Base-by-base conservation (phyloP, 2,888 invertebrate species). In the Mesochorus sp. region DNA sequence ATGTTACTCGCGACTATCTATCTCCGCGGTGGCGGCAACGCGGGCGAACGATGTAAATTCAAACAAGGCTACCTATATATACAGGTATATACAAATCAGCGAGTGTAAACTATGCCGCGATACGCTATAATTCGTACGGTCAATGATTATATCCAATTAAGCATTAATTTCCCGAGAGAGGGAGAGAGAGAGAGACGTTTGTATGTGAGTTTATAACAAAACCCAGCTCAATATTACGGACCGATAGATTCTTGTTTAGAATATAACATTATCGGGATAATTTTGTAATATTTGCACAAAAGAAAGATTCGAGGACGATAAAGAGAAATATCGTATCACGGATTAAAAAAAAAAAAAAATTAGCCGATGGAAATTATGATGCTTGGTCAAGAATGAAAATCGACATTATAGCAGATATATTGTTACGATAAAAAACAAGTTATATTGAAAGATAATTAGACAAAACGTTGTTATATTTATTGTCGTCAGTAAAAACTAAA, bases 121-220 rank as follows among this genome's bases (percentile, higher is more conserved):
- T 66, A 44, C 37, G 37, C 64, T 70, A 73, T 74, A 74, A 70
- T 51, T 78, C 78, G 73, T 64, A 55, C 74, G 78, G 64, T 78
- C 78, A 78, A 78, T 78, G 78, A 78, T 70, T 78, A 78, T 64
- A 78, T 78, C 78, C 68, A 78, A 78, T 78, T 78, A 78, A 78
- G 74, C 78, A 78, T 78, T 78, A 73, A 78, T 78, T 78, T 78
- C 74, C 78, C 78, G 74, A 59, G 78, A 78, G 78, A 61, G 67
- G 57, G 62, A 68, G 5, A 62, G 72, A 59, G 57, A 51, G 28
- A 10, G 59, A 3, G 19, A 31, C 55, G 26, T 61, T 19, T 37
- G 28, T 37, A 37, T 51, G 39, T 12, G 49, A 31, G 19, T 57
- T 19, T n/a, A 71, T 19, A 64, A 70, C 72, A 57, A 64, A 66